Evolutionary conservation across 2,797 vertebrate genomes (phyloP), one percentile per base, ranked within the genome.

Genomic region (Smutsia gigantea): DNA sequence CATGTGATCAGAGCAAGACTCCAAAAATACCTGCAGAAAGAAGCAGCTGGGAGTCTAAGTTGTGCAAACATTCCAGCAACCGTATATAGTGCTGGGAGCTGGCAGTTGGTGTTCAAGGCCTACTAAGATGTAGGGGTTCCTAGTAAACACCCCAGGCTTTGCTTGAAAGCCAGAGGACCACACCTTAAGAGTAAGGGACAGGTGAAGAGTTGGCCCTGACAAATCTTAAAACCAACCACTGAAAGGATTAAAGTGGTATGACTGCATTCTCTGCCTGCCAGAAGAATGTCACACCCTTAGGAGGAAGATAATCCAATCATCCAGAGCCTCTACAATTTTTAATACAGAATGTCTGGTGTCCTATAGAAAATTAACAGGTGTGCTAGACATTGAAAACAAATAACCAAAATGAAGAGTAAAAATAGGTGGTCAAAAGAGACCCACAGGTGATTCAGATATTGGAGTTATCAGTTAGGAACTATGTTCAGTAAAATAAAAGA

Each of bases 361-460:
- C 81, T 59, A 4, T 75, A 74, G 69, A 78, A 87, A 88, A 51
- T 27, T 63, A 79, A 88, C 37, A 93, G 64, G 29, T 15, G 57
- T 34, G 4, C 27, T 84, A 57, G 85, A 75, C 85, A 77, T 92
- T 42, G 66, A 96, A 69, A 86, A 17, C 72, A 89, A 27, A 31
- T 39, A 17, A 92, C 34, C 53, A 75, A 85, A 88, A 85, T 61
- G 29, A 86, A 88, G 74, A 81, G 72, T 59, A 86, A 81, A 88
- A n/a, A 55, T 29, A 90, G 29, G 27, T 5, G 51, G 15, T 51
- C 69, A 71, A 85, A 94, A 82, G 42, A 93, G 61, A 57, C 59
- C 7, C 21, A 71, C n/a, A 64, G 59, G 13, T 64, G 61, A 89
- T 59, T 81, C 37, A 71, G 78, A 25, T 64, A 81, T 37, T 77